Conservation (phyloP, 2,888 invertebrate genomes). For the Carterocephalus palaemon region DNA sequence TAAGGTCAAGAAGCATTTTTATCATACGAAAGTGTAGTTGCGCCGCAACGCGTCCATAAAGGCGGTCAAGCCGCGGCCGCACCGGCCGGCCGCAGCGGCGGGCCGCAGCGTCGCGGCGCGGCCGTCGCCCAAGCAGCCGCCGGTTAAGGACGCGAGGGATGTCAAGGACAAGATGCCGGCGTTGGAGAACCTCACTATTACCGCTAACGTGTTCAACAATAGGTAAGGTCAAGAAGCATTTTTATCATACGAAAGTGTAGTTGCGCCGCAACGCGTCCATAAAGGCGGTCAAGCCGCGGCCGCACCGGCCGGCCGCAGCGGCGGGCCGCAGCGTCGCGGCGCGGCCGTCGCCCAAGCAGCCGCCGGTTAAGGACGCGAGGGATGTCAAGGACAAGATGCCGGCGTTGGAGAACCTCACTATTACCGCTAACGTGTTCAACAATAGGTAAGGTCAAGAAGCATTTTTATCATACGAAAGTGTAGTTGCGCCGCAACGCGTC, state of each 20-base stretch:
- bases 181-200: too few species aligned
- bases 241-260: too few species aligned
- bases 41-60: conserved; percentile 59
- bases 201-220: too few species aligned
- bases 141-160: too few species aligned
- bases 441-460: too few species aligned
- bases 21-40: too few species aligned
- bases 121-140: conserved; percentile 27
- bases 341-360: conserved; percentile 26
- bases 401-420: conserved; percentile 61
- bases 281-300: conserved; percentile 36
- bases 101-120: conserved; percentile 28
- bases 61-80: conserved; percentile 30
- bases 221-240: too few species aligned
- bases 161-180: too few species aligned
- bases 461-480: too few species aligned
- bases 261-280: conserved; percentile 56
- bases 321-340: conserved; percentile 28
- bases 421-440: conserved; percentile 48
- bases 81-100: conserved; percentile 25
- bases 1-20: too few species aligned
- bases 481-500: conserved; percentile 56
- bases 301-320: conserved; percentile 28
- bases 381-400: conserved; percentile 56
- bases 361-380: too few species aligned